Percentiles rank a stretch among this genome's conserved stretches.
Evolutionary conservation across 2,113 vertebrate species (phyloP).

Genomic region (Odontophorus gujanensis): DNA sequence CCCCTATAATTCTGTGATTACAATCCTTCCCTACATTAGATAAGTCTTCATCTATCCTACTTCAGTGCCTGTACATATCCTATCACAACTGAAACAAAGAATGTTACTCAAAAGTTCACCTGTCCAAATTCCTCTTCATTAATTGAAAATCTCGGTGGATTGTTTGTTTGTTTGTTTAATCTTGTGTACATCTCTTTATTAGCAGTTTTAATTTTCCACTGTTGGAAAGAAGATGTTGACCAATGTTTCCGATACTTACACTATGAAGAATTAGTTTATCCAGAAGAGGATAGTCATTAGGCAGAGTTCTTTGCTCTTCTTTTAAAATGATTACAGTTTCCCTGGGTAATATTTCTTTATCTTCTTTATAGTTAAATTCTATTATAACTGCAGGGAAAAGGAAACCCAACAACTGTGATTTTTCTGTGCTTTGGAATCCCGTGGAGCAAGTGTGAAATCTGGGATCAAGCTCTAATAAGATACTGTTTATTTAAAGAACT

Average conservation of each 20-base stretch:
- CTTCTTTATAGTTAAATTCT: background rate
- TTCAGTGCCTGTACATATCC: background rate
- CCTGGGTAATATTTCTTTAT: background rate
- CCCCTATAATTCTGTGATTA: too few relatives aligned
- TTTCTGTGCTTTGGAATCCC: background rate
- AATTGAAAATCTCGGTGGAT: background rate
- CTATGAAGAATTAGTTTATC: background rate
- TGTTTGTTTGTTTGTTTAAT: background rate
- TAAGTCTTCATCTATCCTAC: background rate
- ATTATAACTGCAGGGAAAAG: background rate
- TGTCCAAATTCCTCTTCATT: background rate
- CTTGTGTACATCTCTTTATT: background rate
- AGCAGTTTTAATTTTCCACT: background rate
- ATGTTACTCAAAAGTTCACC: background rate
- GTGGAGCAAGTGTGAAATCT: background rate
- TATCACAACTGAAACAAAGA: fast-evolving
- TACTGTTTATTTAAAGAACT: background rate
- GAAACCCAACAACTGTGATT: background rate
- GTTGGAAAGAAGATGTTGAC: background rate
- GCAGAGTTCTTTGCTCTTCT: background rate
- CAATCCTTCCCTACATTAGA: background rate
- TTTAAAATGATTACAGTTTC: background rate
- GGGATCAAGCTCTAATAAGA: background rate
- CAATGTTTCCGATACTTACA: background rate
- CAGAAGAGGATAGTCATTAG: background rate